Evolutionary conservation across 2,888 invertebrate species (phyloP), one percentile per base, ranked within the genome.

Genomic region (Nomada fucata): DNA sequence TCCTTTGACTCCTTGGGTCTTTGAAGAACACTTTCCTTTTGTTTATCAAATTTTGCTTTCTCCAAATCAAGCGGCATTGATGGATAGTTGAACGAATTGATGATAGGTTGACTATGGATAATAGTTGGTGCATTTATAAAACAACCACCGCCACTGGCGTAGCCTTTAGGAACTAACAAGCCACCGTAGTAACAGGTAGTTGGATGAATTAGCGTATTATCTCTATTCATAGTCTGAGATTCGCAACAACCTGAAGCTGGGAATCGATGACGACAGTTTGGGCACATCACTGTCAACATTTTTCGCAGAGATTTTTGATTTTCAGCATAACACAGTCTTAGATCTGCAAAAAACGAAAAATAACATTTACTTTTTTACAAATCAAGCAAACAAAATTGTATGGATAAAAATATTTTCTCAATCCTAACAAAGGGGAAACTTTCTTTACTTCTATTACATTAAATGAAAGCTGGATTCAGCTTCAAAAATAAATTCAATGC

Each of bases 241-340:
- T 86, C 89, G 76, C 92, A 93, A 84, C 92, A 93, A 55, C 92
- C 92, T 9, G 90, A 86, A 29, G 91, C 94, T 92, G 93, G 93
- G 92, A 95, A 95, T 86, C 96, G 95, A 94, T 96, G 96, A 93
- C 95, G 95, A 94, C 96, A 96, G 94, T 96, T 96, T 83, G 96
- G 96, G 93, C 96, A 96, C 94, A 94, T 94, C 92, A 95, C 95
- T 95, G 94, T 95, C 95, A 93, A 87, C 93, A 93, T 93, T 81
- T 78, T 90, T 80, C 52, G 36, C 60, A 47, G 53, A 59, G 42
- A 59, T 77, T 76, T 70, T 68, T 72, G 52, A 29, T 23, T 74
- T 57, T 63, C 72, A 78, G 76, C 88, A 84, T 84, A 85, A 86
- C 80, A 86, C 69, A 64, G 63, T 64, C 47, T 65, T 50, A 64